Base-by-base conservation (phyloP, 2,888 invertebrate genomes). In the Ophonus ardosiacus region DNA sequence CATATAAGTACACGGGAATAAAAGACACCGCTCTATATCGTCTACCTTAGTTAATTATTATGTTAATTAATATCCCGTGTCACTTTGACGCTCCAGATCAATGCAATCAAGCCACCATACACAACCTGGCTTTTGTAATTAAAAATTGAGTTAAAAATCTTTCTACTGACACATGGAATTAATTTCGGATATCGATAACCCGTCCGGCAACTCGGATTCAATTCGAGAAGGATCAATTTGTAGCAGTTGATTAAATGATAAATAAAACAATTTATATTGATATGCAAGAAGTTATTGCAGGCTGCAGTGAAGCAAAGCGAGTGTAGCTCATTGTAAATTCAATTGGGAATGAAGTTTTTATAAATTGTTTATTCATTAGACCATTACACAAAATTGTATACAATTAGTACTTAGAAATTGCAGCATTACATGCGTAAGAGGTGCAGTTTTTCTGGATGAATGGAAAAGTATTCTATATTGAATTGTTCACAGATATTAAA, bases 31-130 rank as follows among this genome's bases (percentile, higher is more conserved):
- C 68, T 63, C 63, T 63, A 17, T 18, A 68, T 68, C 68, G 68
- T 68, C 31, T 68, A n/a, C 68, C 68, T 13, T 15, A 10, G 82
- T 82, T 82, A 82, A 82, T 82, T 82, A 82, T 82, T 82, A 71
- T 71, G 82, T 68, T 82, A 82, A 82, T 82, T 82, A 82, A 82
- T 82, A 82, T 71, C 38, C 57, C 24, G 59, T 82, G 82, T 82
- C 82, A 82, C 71, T 79, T 8, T 82, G 51, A 56, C 24, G 51
- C 57, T 24, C 6, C 57, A 57, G 43, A 71, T 82, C 82, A 71
- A 81, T 57, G 82, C 82, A 82, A 82, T 82, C 82, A 82, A 71
- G 68, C 56, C 43, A 43, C 81, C 68, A 81, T 81, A 81, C 68
- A 81, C 24, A 65, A 81, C 63, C 63, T 63, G 56, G 51, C 13